These are phyloP conservation scores for Sus cebifrons DNA, from an alignment of 2,797 vertebrate species.

Conservation along the genomic window DNA sequence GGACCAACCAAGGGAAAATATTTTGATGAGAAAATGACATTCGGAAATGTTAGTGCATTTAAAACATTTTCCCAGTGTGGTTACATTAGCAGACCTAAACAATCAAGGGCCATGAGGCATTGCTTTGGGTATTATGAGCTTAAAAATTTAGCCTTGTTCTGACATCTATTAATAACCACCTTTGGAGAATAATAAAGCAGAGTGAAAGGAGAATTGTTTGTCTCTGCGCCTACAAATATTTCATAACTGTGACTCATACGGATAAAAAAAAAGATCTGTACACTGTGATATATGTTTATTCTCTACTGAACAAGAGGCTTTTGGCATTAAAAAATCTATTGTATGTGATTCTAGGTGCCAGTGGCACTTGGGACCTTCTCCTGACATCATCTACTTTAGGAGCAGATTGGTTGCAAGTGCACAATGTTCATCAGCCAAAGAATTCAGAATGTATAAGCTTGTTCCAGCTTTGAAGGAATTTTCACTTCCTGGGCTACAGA, in stretches of 20 bases:
- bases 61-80: constrained; percentile 72
- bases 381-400: constrained; percentile 76
- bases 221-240: constrained; percentile 74
- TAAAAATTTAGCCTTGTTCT: constrained; percentile 81
- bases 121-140: constrained; percentile 71
- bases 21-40: constrained; percentile 84
- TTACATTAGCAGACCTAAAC: constrained; percentile 80
- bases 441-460: constrained; percentile 47
- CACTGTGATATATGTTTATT: constrained; percentile 83
- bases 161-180: constrained; percentile 82
- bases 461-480: constrained; percentile 53
- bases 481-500: constrained; percentile 20
- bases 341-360: constrained; percentile 64
- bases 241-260: constrained; percentile 75
- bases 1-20: constrained; percentile 80
- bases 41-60: constrained; percentile 69
- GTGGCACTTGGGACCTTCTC: constrained; percentile 72
- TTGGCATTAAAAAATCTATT: constrained; percentile 85
- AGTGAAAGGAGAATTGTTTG: constrained; percentile 72
- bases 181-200: constrained; percentile 82
- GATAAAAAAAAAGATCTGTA: constrained; percentile 75
- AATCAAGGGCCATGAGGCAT: constrained; percentile 73
- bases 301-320: constrained; percentile 82
- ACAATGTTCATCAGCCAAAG: not conserved
- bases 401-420: constrained; percentile 64